A percentile compares a stretch with the other conserved stretches of the same genome.
Conservation (phyloP, 1,140 invertebrate genomes). For the Drosophila carrolli region DNA sequence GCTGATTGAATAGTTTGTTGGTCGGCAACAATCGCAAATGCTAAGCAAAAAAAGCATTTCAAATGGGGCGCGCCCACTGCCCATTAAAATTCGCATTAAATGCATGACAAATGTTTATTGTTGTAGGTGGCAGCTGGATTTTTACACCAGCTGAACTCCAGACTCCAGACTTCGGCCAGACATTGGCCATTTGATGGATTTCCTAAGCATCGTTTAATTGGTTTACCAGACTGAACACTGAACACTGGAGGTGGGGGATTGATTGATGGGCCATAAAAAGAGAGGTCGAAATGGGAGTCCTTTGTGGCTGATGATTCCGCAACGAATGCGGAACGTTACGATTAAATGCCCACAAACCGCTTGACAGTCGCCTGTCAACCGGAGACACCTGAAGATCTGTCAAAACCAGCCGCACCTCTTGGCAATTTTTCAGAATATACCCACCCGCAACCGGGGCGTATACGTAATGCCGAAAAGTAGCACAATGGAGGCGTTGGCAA, state of each 20-base stretch:
- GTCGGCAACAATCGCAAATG: constrained; percentile 3
- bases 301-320: constrained; percentile 7
- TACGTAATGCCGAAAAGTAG: constrained; percentile 1
- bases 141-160: constrained; percentile 9
- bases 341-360: constrained; percentile 46
- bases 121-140: constrained; percentile 22
- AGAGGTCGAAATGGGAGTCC: not conserved
- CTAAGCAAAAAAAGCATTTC: constrained; percentile 6
- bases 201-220: constrained; percentile 46
- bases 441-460: not conserved
- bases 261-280: constrained; percentile 30
- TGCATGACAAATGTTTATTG: constrained; percentile 72
- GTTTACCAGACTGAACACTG: constrained; percentile 15
- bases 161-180: constrained; percentile 43
- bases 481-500: constrained; percentile 15
- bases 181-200: constrained; percentile 52
- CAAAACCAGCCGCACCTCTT: not conserved
- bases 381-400: constrained; percentile 42
- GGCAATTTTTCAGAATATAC: constrained; percentile 8
- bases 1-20: constrained; percentile 34
- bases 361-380: constrained; percentile 41
- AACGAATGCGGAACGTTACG: not conserved
- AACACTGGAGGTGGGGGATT: not conserved
- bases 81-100: constrained; percentile 55
- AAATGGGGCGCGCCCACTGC: constrained; percentile 39